Evolutionary conservation across 2,888 invertebrate species (phyloP), one percentile per base, ranked within the genome.

Genomic region (Xestobium rufovillosum): DNA sequence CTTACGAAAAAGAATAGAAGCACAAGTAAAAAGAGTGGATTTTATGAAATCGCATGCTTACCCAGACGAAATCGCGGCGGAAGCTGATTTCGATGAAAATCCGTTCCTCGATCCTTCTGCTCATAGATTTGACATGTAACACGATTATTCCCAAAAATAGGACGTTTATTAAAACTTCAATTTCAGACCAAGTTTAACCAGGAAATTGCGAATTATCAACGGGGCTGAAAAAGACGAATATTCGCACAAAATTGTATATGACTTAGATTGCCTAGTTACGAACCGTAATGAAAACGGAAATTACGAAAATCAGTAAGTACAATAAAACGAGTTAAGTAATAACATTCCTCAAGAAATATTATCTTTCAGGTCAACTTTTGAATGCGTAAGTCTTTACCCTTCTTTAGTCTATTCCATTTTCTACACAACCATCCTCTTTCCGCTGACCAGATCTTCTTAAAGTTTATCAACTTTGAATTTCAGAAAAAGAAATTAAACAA

Each of bases 61-160:
- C n/a, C 23, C 23, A 8, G 23, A 19, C 23, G n/a, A n/a, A 6
- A 19, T 19, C n/a, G 6, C n/a, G 6, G 23, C n/a, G 23, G 23
- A 19, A 19, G n/a, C 23, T n/a, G 23, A 6, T 19, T 8, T n/a
- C 23, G 6, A 19, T 8, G 23, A 19, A n/a, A 19, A n/a, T n/a
- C 23, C 23, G 6, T n/a, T 6, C n/a, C 6, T 19, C 6, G 6
- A 6, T 8, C n/a, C 23, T 8, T 19, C 23, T 6, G n/a, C 23
- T 19, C n/a, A 19, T n/a, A 6, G n/a, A n/a, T 19, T 19, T n/a
- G 23, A 19, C n/a, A n/a, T 19, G 23, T 19, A 19, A n/a, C 23
- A n/a, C n/a, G 23, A 19, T 19, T n/a, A 19, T 6, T 8, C 23
- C 6, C 23, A 19, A 8, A 8, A 19, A n/a, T 6, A 19, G n/a